A percentile compares a stretch with the other conserved stretches of the same genome.
phyloP scores from a whole-genome alignment of 2,113 vertebrate species.

The Camelus bactrianus region DNA sequence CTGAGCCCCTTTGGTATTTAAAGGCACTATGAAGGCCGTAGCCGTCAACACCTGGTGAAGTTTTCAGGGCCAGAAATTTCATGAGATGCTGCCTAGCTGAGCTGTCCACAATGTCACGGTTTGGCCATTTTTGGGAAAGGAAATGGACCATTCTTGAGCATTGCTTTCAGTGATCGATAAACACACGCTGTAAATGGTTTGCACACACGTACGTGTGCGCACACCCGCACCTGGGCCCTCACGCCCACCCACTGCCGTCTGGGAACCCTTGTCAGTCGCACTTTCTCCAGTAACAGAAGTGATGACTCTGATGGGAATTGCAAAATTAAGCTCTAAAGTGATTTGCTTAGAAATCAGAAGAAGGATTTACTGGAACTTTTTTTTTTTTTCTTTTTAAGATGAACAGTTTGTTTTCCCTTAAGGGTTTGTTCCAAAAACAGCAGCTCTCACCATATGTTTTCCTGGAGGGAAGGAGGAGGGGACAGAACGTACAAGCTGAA shows the following conservation, averaged over 20 bases:
- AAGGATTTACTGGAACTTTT: neutral
- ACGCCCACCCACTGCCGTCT: neutral
- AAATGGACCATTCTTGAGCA: neutral
- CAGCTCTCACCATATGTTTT: slow-evolving; percentile 48
- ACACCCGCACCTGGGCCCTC: neutral
- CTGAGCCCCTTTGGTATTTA: slow-evolving; percentile 70
- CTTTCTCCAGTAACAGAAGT: slow-evolving; percentile 23
- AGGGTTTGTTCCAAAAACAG: slow-evolving; percentile 29
- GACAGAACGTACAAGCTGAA: neutral
- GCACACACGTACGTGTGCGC: accelerated
- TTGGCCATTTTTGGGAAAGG: slow-evolving; percentile 44
- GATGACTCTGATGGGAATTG: neutral
- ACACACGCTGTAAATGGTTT: accelerated
- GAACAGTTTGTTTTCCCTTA: slow-evolving; percentile 23
- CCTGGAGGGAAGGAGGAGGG: neutral
- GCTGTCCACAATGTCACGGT: slow-evolving; percentile 45
- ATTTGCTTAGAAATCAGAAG: neutral
- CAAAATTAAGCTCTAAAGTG: slow-evolving; percentile 26
- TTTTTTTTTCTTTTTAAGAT: neutral
- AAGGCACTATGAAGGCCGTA: slow-evolving; percentile 17
- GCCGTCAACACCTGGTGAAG: slow-evolving; percentile 73
- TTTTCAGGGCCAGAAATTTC: slow-evolving; percentile 11
- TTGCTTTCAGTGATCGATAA: neutral
- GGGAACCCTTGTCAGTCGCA: neutral
- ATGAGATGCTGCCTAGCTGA: neutral